Conservation (phyloP, 2,797 vertebrate genomes). For the Pristis pectinata region DNA sequence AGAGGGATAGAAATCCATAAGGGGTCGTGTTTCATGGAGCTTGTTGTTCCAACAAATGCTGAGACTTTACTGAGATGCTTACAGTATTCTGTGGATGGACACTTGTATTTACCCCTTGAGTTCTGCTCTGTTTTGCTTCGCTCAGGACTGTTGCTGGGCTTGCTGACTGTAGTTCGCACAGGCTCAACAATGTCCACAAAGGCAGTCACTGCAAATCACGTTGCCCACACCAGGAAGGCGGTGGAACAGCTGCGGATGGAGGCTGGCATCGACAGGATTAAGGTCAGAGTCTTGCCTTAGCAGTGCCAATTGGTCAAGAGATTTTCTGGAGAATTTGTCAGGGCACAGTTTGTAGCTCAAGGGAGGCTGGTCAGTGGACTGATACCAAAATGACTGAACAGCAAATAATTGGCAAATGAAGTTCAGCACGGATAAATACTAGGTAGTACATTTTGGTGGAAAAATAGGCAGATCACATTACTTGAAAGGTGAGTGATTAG, state of each 20-base stretch:
- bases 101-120: not conserved
- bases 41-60: not conserved
- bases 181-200: conserved; percentile 56
- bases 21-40: not conserved
- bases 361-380: not conserved
- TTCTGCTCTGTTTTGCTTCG: not conserved
- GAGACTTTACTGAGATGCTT: not conserved
- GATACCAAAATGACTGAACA: no score
- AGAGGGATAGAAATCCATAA: not conserved
- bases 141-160: no score
- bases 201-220: conserved; percentile 56
- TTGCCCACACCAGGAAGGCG: conserved; percentile 62
- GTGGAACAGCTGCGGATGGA: conserved; percentile 72
- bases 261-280: conserved; percentile 65
- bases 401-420: no score
- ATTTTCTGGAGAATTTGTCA: not conserved
- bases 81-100: not conserved
- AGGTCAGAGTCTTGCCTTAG: conserved; percentile 54
- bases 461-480: no score
- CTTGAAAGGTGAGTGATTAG: no score
- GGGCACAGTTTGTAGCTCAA: not conserved
- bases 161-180: not conserved
- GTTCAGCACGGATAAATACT: no score
- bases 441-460: no score
- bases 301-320: not conserved